These are phyloP conservation scores for Laupala kohalensis DNA, from an alignment of 1,140 invertebrate species.

Conservation along the genomic window DNA sequence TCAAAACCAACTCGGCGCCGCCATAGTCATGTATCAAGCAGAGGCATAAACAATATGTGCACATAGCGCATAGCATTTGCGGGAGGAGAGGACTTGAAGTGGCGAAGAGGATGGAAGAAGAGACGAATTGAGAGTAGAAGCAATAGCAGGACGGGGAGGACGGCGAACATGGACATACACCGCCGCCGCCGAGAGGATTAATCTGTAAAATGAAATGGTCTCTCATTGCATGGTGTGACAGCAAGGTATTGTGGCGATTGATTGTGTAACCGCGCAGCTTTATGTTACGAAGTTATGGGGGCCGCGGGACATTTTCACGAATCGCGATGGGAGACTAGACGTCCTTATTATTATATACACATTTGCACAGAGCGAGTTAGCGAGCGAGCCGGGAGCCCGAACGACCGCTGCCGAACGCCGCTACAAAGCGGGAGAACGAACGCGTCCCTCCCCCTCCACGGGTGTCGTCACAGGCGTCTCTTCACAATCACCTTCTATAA, in stretches of 20 bases:
- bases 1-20: slow-evolving; percentile 8
- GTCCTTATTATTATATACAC: neutral
- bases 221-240: slow-evolving; percentile 8
- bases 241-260: slow-evolving; percentile 9
- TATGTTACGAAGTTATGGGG: neutral
- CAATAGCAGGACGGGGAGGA: too few species aligned
- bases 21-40: neutral
- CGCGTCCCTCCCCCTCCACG: neutral
- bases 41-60: slow-evolving; percentile 2
- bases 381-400: neutral
- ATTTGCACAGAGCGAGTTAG: neutral
- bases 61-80: neutral
- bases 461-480: neutral
- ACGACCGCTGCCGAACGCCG: too few species aligned
- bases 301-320: neutral
- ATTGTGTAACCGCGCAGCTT: slow-evolving; percentile 3
- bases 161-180: too few species aligned
- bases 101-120: too few species aligned
- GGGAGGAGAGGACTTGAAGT: too few species aligned
- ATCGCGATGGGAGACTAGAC: neutral
- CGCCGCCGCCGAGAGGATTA: slow-evolving; percentile 11
- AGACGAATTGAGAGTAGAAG: too few species aligned
- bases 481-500: neutral
- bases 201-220: slow-evolving; percentile 15
- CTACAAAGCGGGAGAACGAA: neutral